phyloP scores from a whole-genome alignment of 2,797 vertebrate species.

The Siniperca scherzeri region DNA sequence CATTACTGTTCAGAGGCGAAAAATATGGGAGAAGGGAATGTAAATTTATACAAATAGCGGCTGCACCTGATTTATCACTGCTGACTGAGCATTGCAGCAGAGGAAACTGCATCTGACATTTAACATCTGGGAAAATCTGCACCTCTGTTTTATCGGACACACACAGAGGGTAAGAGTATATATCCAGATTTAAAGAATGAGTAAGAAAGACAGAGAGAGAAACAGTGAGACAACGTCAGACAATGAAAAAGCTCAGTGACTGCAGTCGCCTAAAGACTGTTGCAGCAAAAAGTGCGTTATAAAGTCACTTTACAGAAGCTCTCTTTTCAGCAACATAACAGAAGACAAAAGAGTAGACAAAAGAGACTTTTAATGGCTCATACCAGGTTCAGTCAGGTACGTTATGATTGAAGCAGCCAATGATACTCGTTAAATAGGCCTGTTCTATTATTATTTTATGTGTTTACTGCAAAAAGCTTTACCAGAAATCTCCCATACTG shows the following conservation, averaged over 20 bases:
- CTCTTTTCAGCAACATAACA: background rate
- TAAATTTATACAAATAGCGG: constrained; percentile 3
- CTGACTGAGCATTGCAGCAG: constrained; percentile 31
- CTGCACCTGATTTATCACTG: constrained; percentile 38
- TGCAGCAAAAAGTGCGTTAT: background rate
- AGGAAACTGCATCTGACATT: constrained; percentile 42
- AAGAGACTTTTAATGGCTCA: constrained; percentile 1
- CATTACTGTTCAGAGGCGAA: background rate
- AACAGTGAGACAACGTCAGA: background rate
- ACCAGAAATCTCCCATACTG: background rate
- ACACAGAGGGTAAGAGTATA: constrained; percentile 10
- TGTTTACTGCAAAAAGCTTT: background rate
- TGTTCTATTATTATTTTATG: background rate
- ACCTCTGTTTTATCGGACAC: constrained; percentile 35
- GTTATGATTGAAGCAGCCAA: background rate
- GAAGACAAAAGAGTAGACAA: background rate
- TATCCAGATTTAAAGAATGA: constrained; percentile 1
- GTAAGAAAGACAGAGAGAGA: background rate
- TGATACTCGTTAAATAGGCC: background rate
- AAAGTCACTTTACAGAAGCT: background rate
- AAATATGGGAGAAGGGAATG: background rate
- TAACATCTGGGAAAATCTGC: constrained; percentile 45
- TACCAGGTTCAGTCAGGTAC: background rate
- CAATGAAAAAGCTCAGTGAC: background rate
- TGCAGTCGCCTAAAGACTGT: background rate